These are phyloP conservation scores for Stichodactyla helianthus DNA, from an alignment of 64 coral and sea anemone species.

Conservation along the genomic window DNA sequence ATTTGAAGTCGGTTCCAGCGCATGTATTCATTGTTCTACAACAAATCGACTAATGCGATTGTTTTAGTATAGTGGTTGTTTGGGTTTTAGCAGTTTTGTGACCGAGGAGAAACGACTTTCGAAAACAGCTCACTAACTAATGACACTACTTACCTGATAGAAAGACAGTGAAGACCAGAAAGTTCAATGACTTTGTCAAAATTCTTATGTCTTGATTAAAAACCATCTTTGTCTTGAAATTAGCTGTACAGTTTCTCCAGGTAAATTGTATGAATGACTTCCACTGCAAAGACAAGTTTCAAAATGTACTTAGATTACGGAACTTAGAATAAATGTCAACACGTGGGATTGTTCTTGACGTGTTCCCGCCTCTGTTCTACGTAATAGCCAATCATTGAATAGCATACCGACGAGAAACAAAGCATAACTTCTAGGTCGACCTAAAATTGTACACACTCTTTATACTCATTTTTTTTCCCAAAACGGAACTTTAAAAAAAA, in stretches of 20 bases:
- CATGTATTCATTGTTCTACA: background rate
- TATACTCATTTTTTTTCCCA: background rate
- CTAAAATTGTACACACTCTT: background rate
- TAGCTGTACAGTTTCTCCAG: background rate
- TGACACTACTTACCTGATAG: background rate
- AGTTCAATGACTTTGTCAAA: background rate
- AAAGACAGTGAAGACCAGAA: background rate
- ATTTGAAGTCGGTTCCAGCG: background rate
- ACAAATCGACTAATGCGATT: background rate
- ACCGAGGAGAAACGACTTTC: background rate
- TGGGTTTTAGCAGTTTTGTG: background rate
- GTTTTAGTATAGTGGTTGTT: background rate
- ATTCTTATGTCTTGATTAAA: background rate
- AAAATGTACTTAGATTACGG: conserved; percentile 17
- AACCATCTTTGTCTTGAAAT: background rate
- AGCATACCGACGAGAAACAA: background rate
- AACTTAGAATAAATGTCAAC: conserved; percentile 13
- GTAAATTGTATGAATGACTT: background rate
- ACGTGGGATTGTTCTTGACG: conserved; percentile 3
- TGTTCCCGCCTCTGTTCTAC: background rate
- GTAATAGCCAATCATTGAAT: conserved; percentile 15
- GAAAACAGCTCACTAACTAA: background rate
- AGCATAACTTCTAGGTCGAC: background rate
- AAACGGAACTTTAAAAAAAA: background rate
- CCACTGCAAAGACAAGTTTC: background rate